Conservation (phyloP, 2,888 invertebrate species). For the Thymelicus lineola region DNA sequence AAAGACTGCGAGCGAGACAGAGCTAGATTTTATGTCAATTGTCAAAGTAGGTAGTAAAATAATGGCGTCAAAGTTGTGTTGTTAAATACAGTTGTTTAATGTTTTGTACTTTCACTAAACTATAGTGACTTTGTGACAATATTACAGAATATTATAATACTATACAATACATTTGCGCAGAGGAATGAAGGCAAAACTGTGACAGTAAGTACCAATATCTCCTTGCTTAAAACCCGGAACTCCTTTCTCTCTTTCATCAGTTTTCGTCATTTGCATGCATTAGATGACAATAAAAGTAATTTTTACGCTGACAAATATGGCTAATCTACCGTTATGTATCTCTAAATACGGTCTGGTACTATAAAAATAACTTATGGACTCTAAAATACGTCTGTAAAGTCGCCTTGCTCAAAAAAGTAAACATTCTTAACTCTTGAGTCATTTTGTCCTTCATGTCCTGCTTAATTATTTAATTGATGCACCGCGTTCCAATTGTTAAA, state of each 20-base stretch:
- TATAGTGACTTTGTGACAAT: not conserved
- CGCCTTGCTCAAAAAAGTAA: constrained; percentile 3
- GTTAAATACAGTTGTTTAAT: not conserved
- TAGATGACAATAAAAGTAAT: not conserved
- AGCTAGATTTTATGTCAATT: too few relatives aligned
- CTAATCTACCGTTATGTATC: not conserved
- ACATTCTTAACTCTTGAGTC: constrained; percentile 25
- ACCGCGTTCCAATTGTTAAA: constrained; percentile 3
- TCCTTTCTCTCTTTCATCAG: constrained; percentile 16
- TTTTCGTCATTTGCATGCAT: not conserved
- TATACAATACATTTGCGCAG: not conserved
- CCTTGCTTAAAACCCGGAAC: constrained; percentile 2
- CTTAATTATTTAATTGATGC: constrained; percentile 8
- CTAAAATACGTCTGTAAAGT: not conserved
- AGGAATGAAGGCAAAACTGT: constrained; percentile 17
- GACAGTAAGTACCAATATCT: constrained; percentile 3
- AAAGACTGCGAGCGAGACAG: too few relatives aligned
- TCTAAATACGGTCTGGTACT: too few relatives aligned
- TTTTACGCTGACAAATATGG: not conserved
- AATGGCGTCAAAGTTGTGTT: not conserved
- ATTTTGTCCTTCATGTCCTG: constrained; percentile 13
- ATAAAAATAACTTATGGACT: too few relatives aligned
- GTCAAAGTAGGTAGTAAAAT: not conserved
- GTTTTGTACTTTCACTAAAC: not conserved
- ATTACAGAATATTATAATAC: not conserved